These are phyloP conservation scores for Xylocampa areola DNA, from an alignment of 2,888 invertebrate species.

Conservation along the genomic window DNA sequence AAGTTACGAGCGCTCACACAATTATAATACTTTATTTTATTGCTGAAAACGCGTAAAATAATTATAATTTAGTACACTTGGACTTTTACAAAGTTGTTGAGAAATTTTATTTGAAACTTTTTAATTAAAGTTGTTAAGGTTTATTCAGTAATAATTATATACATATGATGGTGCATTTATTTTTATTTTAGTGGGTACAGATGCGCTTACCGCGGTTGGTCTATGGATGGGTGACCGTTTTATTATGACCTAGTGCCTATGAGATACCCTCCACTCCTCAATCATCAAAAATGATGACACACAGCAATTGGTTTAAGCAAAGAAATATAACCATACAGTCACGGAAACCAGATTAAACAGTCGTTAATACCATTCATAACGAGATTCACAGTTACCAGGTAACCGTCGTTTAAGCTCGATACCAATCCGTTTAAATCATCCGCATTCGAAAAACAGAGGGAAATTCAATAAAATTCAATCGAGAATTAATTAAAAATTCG, in stretches of 20 bases:
- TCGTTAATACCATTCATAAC: constrained; percentile 36
- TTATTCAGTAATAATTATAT: too few species aligned
- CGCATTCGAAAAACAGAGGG: constrained; percentile 40
- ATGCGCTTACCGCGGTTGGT: too few species aligned
- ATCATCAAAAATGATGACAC: not conserved
- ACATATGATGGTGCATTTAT: too few species aligned
- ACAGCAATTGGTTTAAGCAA: not conserved
- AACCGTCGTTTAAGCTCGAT: constrained; percentile 39
- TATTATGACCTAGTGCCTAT: too few species aligned
- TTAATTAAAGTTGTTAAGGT: constrained; percentile 6
- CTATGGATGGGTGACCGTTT: too few species aligned
- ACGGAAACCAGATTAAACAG: constrained; percentile 21
- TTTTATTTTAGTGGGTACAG: too few species aligned
- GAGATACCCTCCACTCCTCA: not conserved
- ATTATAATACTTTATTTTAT: constrained; percentile 49
- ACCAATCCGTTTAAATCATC: constrained; percentile 52
- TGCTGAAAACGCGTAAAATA: constrained; percentile 43
- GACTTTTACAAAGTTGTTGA: constrained; percentile 8
- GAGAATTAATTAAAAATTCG: constrained; percentile 66
- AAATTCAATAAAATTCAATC: constrained; percentile 62
- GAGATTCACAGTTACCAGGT: constrained; percentile 32
- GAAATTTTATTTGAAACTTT: constrained; percentile 5
- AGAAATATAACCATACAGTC: constrained; percentile 8
- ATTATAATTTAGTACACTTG: constrained; percentile 52
- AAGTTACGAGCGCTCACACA: constrained; percentile 42